phyloP scores from a whole-genome alignment of 2,888 invertebrate genomes.

The Teleogryllus oceanicus region DNA sequence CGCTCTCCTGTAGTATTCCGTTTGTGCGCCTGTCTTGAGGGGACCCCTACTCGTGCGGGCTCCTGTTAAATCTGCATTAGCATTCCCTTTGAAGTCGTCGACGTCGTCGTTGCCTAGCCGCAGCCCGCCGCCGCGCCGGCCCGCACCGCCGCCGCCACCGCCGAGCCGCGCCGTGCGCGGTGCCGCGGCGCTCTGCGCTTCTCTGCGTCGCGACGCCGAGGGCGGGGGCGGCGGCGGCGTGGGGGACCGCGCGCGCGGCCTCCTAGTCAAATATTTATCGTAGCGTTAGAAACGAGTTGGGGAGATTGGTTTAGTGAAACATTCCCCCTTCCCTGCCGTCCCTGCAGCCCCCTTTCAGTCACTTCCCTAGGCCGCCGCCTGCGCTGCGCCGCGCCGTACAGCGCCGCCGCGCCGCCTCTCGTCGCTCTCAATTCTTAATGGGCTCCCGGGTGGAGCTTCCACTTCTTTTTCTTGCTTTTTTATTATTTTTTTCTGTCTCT shows the following conservation, averaged over 20 bases:
- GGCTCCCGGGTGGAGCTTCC: not conserved
- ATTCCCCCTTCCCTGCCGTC: not conserved
- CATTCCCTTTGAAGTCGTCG: not conserved
- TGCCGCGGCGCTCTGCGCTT: too few relatives aligned
- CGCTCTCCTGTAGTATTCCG: not conserved
- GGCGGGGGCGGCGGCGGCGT: not conserved
- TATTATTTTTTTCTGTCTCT: not conserved
- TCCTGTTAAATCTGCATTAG: not conserved
- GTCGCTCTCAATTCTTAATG: not conserved
- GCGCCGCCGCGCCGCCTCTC: not conserved
- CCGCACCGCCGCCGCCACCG: too few relatives aligned
- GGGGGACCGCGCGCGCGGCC: not conserved
- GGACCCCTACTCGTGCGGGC: not conserved
- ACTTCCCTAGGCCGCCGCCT: too few relatives aligned
- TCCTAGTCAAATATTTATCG: slow-evolving; percentile 8
- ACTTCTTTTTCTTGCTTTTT: not conserved
- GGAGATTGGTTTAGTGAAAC: not conserved
- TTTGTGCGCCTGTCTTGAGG: not conserved
- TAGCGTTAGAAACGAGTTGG: not conserved
- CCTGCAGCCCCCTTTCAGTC: not conserved
- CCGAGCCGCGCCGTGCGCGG: too few relatives aligned
- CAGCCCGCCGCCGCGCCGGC: too few relatives aligned
- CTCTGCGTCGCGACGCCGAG: too few relatives aligned
- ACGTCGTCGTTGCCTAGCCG: not conserved
- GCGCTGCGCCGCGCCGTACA: too few relatives aligned